Percentiles rank a stretch among this genome's conserved stretches.
These are phyloP conservation scores for Stratiolaelaps scimitus DNA, from an alignment of 1,140 invertebrate genomes.

Conservation along the genomic window DNA sequence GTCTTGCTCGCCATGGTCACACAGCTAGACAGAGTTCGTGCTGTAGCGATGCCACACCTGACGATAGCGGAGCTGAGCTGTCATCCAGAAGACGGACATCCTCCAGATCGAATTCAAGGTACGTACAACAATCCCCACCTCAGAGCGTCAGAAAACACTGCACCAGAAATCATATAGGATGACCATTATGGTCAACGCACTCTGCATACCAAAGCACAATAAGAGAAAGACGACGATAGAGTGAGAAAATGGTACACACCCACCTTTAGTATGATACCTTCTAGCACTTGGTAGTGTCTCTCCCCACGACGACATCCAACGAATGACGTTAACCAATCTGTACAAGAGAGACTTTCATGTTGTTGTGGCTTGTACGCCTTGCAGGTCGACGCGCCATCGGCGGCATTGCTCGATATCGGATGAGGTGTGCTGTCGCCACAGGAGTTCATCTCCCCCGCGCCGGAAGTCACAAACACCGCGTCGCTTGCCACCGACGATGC, in stretches of 20 bases:
- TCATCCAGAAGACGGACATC: constrained; percentile 1
- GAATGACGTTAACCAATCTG: no score
- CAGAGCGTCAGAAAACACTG: no score
- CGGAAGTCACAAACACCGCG: background rate
- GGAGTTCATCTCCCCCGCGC: constrained; percentile 21
- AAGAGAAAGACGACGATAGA: no score
- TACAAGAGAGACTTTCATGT: no score
- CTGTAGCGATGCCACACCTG: constrained; percentile 12
- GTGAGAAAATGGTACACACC: no score
- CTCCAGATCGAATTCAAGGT: constrained; percentile 27
- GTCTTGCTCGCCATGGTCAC: constrained; percentile 12
- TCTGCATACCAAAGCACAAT: no score
- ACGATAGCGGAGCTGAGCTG: constrained; percentile 10
- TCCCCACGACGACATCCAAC: no score
- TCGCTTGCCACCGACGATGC: background rate
- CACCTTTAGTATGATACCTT: no score
- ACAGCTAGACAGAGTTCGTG: constrained; percentile 21
- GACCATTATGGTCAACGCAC: no score
- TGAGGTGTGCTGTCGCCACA: constrained; percentile 12
- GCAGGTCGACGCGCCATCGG: constrained; percentile 5
- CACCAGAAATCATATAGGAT: no score
- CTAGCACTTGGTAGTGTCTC: no score
- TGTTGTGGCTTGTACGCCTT: background rate
- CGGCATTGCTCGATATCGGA: background rate
- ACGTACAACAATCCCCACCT: no score